Conservation (phyloP, 2,888 invertebrate species). For the Emmelina monodactyla region DNA sequence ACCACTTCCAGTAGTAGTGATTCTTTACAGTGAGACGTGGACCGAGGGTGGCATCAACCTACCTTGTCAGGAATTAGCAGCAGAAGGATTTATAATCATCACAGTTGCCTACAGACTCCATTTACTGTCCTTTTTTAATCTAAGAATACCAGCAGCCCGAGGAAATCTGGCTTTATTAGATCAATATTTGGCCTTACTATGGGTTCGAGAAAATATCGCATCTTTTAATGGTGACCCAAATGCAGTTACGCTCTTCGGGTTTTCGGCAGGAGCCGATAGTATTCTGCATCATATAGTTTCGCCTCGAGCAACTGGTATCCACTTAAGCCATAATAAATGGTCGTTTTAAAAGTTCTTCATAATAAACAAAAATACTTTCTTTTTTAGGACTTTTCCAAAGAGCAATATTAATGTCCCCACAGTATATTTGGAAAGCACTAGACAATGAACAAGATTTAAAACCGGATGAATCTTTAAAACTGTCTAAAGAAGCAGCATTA, state of each 20-base stretch:
- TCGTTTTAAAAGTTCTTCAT: too few species aligned
- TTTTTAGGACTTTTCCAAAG: slow-evolving; percentile 68
- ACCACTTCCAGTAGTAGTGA: slow-evolving; percentile 71
- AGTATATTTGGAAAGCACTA: slow-evolving; percentile 45
- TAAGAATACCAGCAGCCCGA: slow-evolving; percentile 64
- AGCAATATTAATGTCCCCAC: slow-evolving; percentile 73
- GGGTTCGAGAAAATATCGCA: slow-evolving; percentile 79
- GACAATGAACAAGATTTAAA: slow-evolving; percentile 25
- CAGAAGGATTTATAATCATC: slow-evolving; percentile 74
- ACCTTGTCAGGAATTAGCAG: slow-evolving; percentile 76
- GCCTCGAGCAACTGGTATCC: slow-evolving; percentile 68
- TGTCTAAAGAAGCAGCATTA: slow-evolving; percentile 65
- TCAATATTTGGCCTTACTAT: slow-evolving; percentile 80
- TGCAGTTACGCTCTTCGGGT: slow-evolving; percentile 82
- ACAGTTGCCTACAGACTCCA: slow-evolving; percentile 75
- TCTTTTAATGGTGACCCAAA: slow-evolving; percentile 83
- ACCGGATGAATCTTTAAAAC: slow-evolving; percentile 36
- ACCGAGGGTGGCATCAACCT: slow-evolving; percentile 53
- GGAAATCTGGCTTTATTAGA: slow-evolving; percentile 90
- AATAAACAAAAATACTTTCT: neutral
- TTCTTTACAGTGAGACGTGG: slow-evolving; percentile 73
- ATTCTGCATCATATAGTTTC: slow-evolving; percentile 73
- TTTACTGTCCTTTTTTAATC: slow-evolving; percentile 72
- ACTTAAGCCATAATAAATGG: neutral
- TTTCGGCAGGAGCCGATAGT: slow-evolving; percentile 79